A percentile compares a stretch with the other conserved stretches of the same genome.
Evolutionary conservation across 2,888 invertebrate species (phyloP).

Genomic region (Parnassius glacialis): DNA sequence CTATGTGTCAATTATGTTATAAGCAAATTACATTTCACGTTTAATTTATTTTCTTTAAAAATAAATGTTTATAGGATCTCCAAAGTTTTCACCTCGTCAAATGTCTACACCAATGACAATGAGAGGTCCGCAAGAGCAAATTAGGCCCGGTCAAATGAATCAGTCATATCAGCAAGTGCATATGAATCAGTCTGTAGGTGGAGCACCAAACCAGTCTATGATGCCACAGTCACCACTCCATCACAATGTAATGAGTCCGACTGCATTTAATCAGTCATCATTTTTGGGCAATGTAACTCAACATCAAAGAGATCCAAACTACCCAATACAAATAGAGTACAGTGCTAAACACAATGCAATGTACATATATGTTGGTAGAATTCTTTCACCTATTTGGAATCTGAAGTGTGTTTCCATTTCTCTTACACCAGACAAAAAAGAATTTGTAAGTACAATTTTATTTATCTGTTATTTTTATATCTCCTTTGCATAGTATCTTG

Average conservation of each 20-base stretch:
- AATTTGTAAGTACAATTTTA: conserved; percentile 74
- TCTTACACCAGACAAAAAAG: conserved; percentile 72
- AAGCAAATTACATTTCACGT: too few species aligned
- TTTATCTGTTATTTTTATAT: background rate
- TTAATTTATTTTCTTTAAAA: too few species aligned
- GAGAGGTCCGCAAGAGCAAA: conserved; percentile 59
- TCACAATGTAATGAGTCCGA: conserved; percentile 56
- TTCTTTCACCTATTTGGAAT: conserved; percentile 94
- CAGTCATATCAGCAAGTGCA: conserved; percentile 60
- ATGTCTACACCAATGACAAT: conserved; percentile 74
- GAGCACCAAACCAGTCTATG: conserved; percentile 53
- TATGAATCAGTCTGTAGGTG: conserved; percentile 60
- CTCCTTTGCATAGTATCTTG: too few species aligned
- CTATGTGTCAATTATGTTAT: too few species aligned
- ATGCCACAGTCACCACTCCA: conserved; percentile 62
- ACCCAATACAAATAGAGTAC: conserved; percentile 70
- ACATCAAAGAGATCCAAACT: conserved; percentile 60
- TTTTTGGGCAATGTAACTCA: conserved; percentile 61
- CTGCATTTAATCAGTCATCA: conserved; percentile 64
- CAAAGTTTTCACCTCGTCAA: conserved; percentile 73
- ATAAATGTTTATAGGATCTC: conserved; percentile 52
- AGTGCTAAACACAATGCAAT: conserved; percentile 94
- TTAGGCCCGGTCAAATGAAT: conserved; percentile 56
- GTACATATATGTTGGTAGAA: conserved; percentile 93
- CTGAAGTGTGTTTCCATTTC: conserved; percentile 85